phyloP scores from a whole-genome alignment of 2,888 invertebrate species.

The Carcina quercana region DNA sequence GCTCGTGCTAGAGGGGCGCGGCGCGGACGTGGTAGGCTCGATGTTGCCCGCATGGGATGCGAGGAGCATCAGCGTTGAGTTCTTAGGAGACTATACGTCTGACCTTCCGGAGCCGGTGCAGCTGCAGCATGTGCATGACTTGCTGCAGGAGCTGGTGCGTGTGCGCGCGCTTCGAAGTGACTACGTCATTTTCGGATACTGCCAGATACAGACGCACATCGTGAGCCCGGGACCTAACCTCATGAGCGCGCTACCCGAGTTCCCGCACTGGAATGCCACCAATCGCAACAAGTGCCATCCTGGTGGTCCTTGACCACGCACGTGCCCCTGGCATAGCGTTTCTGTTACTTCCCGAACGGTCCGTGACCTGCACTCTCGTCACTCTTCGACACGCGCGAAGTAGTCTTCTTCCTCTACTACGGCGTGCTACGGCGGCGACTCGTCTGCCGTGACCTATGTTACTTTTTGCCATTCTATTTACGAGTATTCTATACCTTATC shows the following conservation, averaged over 20 bases:
- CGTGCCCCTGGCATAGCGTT: no score
- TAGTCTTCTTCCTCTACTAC: no score
- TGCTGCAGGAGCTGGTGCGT: neutral
- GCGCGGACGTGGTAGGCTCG: constrained; percentile 10
- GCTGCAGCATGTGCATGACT: neutral
- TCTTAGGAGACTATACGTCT: constrained; percentile 13
- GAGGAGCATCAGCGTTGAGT: constrained; percentile 12
- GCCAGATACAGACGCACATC: constrained; percentile 1
- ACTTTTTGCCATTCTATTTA: no score
- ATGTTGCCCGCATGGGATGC: constrained; percentile 7
- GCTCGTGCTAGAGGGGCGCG: constrained; percentile 13
- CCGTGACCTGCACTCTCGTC: no score
- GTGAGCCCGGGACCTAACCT: constrained; percentile 7
- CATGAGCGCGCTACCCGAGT: neutral
- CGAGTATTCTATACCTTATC: no score
- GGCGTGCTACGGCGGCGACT: no score
- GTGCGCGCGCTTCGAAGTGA: neutral
- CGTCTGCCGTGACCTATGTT: no score
- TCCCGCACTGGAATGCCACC: constrained; percentile 1
- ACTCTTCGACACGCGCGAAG: no score
- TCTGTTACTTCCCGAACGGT: no score
- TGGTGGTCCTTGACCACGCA: no score
- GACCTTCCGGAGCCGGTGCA: constrained; percentile 5
- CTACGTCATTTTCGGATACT: constrained; percentile 1
- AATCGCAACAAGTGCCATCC: constrained; percentile 23